These are phyloP conservation scores for Ctenoplectra terminalis DNA, from an alignment of 1,140 invertebrate species.

Conservation along the genomic window DNA sequence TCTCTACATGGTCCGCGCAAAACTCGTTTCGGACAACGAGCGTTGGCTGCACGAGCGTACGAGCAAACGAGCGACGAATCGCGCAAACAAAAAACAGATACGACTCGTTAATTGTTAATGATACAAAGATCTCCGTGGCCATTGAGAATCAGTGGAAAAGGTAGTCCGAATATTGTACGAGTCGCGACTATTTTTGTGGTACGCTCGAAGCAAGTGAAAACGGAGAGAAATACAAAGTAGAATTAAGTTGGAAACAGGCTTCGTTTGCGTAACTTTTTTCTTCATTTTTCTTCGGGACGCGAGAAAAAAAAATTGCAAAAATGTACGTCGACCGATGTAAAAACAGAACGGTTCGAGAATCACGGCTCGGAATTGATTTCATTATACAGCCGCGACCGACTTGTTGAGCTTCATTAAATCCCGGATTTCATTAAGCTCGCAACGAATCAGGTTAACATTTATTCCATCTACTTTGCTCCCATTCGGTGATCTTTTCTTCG, in stretches of 20 bases:
- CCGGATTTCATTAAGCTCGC: conserved; percentile 46
- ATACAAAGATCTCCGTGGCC: not conserved
- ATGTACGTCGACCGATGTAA: not conserved
- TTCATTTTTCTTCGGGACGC: not conserved
- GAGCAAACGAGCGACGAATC: conserved; percentile 25
- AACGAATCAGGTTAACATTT: conserved; percentile 44
- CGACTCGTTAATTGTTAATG: conserved; percentile 37
- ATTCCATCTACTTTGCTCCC: conserved; percentile 29
- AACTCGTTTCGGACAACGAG: conserved; percentile 39
- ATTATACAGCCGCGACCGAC: conserved; percentile 29
- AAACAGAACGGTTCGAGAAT: not conserved
- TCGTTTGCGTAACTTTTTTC: not conserved
- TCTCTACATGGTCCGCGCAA: conserved; percentile 5
- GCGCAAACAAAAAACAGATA: conserved; percentile 25
- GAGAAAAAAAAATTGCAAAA: not conserved
- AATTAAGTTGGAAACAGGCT: not conserved
- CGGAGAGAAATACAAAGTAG: not conserved
- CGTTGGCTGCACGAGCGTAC: not conserved
- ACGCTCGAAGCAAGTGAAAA: not conserved
- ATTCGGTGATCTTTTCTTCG: not conserved
- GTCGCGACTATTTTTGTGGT: not conserved
- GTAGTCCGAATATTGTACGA: not conserved
- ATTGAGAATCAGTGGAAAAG: not conserved
- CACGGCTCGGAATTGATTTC: conserved; percentile 29
- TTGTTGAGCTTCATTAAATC: conserved; percentile 48